phyloP scores from a whole-genome alignment of 64 coral and sea anemone genomes.

The Orbicella faveolata region DNA sequence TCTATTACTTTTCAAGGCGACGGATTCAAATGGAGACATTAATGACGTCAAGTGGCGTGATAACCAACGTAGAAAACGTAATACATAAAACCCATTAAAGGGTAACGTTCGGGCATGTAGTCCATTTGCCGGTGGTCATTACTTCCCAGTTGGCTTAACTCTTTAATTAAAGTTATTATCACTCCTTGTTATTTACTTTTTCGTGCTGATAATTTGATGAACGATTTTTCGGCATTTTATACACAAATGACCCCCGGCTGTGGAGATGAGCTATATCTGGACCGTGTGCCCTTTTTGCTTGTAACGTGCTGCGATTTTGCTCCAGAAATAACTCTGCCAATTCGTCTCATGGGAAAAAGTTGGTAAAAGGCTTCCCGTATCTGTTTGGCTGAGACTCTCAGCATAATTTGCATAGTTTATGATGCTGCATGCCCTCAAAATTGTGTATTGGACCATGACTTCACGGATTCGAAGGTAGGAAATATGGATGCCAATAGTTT shows the following conservation, averaged over 20 bases:
- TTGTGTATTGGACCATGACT: too few species aligned
- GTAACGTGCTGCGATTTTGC: conserved; percentile 3
- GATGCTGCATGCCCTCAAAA: too few species aligned
- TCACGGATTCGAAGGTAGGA: too few species aligned
- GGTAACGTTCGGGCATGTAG: too few species aligned
- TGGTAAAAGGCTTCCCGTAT: neutral
- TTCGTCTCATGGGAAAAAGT: conserved; percentile 3
- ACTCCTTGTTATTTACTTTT: neutral
- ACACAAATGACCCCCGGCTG: neutral
- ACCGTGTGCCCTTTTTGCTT: neutral
- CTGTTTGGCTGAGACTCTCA: neutral
- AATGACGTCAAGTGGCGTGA: too few species aligned
- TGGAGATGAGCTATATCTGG: neutral
- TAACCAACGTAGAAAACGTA: too few species aligned
- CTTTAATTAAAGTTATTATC: conserved; percentile 8
- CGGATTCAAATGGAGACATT: too few species aligned
- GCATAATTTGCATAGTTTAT: neutral
- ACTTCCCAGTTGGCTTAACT: too few species aligned
- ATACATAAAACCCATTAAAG: too few species aligned
- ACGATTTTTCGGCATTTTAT: neutral
- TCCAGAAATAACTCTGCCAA: neutral
- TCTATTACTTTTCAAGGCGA: too few species aligned
- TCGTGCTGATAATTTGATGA: neutral
- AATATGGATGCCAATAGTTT: too few species aligned
- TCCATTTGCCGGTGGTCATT: too few species aligned